Evolutionary conservation across 2,888 invertebrate species (phyloP).

Genomic region (Ochropleura leucogaster): DNA sequence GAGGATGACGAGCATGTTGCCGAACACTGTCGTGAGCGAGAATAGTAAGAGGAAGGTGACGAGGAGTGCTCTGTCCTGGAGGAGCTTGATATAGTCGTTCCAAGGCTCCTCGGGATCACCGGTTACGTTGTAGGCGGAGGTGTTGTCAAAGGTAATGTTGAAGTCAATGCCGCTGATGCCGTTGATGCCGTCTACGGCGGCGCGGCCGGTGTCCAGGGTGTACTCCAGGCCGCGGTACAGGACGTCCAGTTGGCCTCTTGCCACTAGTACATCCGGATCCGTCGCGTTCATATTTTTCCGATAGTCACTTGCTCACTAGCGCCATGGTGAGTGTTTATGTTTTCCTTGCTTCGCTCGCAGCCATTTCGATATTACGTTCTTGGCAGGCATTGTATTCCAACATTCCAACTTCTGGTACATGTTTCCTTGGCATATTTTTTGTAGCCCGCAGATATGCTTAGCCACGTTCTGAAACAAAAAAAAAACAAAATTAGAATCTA

Average conservation of each 20-base stretch:
- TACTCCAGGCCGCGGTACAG: constrained; percentile 81
- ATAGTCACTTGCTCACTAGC: constrained; percentile 84
- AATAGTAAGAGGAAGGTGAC: constrained; percentile 96
- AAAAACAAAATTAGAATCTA: constrained; percentile 50
- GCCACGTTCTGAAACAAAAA: constrained; percentile 85
- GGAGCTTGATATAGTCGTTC: constrained; percentile 86
- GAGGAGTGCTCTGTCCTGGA: constrained; percentile 93
- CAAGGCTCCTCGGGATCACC: constrained; percentile 79
- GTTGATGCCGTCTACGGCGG: constrained; percentile 78
- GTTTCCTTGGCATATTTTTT: constrained; percentile 82
- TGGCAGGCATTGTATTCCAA: constrained; percentile 87
- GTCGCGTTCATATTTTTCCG: constrained; percentile 87
- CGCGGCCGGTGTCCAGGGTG: constrained; percentile 73
- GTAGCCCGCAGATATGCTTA: constrained; percentile 68
- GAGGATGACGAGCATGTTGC: constrained; percentile 98
- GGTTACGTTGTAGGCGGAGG: constrained; percentile 76
- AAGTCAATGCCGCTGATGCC: constrained; percentile 79
- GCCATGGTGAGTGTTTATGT: constrained; percentile 87
- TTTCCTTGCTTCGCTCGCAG: constrained; percentile 87
- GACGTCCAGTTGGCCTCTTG: constrained; percentile 85
- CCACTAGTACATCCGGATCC: constrained; percentile 83
- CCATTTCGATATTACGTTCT: constrained; percentile 89
- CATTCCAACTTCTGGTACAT: constrained; percentile 84
- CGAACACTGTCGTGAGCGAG: constrained; percentile 98
- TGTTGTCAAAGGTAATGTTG: constrained; percentile 81